Conservation (phyloP, 2,888 invertebrate species). For the Horisme vitalbata region DNA sequence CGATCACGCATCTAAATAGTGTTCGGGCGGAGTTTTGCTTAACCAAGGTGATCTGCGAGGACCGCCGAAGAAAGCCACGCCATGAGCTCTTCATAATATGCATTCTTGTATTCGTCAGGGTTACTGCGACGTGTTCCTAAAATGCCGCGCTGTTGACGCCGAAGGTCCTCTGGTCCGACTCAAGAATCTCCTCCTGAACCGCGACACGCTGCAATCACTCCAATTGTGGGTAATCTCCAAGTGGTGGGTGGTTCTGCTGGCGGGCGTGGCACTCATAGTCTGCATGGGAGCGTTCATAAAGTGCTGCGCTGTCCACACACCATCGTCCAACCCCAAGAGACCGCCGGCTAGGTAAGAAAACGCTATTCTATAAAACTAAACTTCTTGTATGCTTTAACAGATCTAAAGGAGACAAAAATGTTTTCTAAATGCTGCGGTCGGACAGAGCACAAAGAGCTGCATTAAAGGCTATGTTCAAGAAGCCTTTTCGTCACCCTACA, state of each 20-base stretch:
- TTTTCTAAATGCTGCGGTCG: too few relatives aligned
- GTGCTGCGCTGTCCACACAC: slow-evolving; percentile 99
- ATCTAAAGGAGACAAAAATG: too few relatives aligned
- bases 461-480: too few relatives aligned
- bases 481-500: too few relatives aligned
- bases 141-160: slow-evolving; percentile 99
- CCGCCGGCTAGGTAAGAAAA: slow-evolving; percentile 89
- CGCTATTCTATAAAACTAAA: too few relatives aligned
- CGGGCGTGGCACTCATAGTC: slow-evolving; percentile 95
- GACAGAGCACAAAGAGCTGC: too few relatives aligned
- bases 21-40: too few relatives aligned
- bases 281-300: slow-evolving; percentile 99
- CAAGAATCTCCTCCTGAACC: slow-evolving; percentile 97
- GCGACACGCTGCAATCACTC: slow-evolving; percentile 92
- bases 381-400: too few relatives aligned
- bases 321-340: slow-evolving; percentile 98
- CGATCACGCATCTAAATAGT: too few relatives aligned
- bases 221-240: slow-evolving; percentile 97
- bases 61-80: too few relatives aligned
- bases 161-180: slow-evolving; percentile 98
- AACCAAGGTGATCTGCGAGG: too few relatives aligned
- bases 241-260: slow-evolving; percentile 97
- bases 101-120: slow-evolving; percentile 82
- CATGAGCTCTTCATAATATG: too few relatives aligned
- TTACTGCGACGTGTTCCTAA: slow-evolving; percentile 99